phyloP scores from a whole-genome alignment of 2,113 vertebrate species.

The Ranitomeya variabilis region DNA sequence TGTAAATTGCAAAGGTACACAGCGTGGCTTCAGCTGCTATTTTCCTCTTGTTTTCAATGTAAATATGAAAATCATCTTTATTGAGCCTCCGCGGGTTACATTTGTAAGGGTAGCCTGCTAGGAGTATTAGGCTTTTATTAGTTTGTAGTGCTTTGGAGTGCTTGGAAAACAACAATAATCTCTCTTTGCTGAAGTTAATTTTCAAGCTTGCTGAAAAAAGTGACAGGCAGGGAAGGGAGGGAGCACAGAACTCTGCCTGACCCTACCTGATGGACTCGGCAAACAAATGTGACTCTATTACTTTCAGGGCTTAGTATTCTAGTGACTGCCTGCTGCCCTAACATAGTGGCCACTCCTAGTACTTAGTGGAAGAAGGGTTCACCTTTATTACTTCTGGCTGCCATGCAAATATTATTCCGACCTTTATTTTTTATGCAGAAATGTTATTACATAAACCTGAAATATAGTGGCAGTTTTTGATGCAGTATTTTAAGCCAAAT shows the following conservation, averaged over 20 bases:
- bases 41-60: slow-evolving; percentile 49
- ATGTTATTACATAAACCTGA: neutral
- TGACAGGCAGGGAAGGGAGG: slow-evolving; percentile 30
- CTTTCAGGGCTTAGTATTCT: slow-evolving; percentile 9
- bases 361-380: slow-evolving; percentile 30
- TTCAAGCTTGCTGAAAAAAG: slow-evolving; percentile 40
- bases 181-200: slow-evolving; percentile 41
- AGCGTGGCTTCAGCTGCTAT: slow-evolving; percentile 30
- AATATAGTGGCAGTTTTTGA: neutral
- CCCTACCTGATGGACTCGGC: slow-evolving; percentile 59
- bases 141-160: slow-evolving; percentile 38
- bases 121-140: slow-evolving; percentile 40
- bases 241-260: slow-evolving; percentile 61
- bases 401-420: slow-evolving; percentile 34
- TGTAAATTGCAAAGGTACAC: slow-evolving; percentile 54
- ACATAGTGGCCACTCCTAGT: slow-evolving; percentile 47
- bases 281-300: slow-evolving; percentile 56
- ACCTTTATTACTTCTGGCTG: slow-evolving; percentile 20
- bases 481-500: no score
- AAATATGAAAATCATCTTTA: slow-evolving; percentile 47
- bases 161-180: slow-evolving; percentile 49
- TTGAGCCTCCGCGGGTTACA: slow-evolving; percentile 13
- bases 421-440: neutral
- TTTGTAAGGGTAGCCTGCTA: neutral
- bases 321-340: slow-evolving; percentile 33